Base-by-base conservation (phyloP, 2,797 vertebrate genomes). In the Cuculus canorus region DNA sequence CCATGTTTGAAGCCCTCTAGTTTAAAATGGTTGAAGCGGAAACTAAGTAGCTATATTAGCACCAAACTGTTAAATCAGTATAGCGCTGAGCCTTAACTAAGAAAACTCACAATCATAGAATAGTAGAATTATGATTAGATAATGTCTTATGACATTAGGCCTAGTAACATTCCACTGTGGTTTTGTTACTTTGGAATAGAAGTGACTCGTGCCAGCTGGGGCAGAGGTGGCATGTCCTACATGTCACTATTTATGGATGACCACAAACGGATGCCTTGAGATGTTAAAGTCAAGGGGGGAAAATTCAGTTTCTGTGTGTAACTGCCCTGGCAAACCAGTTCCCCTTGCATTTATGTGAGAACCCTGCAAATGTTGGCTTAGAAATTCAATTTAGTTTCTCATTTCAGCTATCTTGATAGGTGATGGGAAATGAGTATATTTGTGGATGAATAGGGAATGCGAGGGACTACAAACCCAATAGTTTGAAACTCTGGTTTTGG, bases 221-320 rank as follows among this genome's bases (percentile, higher is more conserved):
- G 48, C 2, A 43, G 65, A 59, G 30, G 8, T 39, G 47, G 16
- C 22, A 12, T 8, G 2, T 47, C 30, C 33, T n/a, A 7, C 3
- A 0, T 12, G 9, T 68, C 56, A 37, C 61, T 27, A 3, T 15
- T 19, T 48, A 35, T n/a, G 35, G 53, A 23, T 79, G 54, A 53
- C 14, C 30, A 43, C 15, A 33, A 11, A 35, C 2, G 3, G 0
- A 0, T 32, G 16, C 32, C 28, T 19, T 21, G 33, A 37, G 23
- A 15, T 35, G 16, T 52, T 63, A 32, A 14, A 45, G 43, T 45
- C 45, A 39, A 39, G 16, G 43, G 43, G 18, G 18, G 45, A 18
- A 45, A 45, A 4, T 5, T 27, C 12, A 13, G 6, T 32, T 73
- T 86, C 7, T 78, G 7, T 39, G 5, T 70, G 32, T 59, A 61